Evolutionary conservation across 2,113 vertebrate genomes (phyloP).

Genomic region (Butorides virescens): DNA sequence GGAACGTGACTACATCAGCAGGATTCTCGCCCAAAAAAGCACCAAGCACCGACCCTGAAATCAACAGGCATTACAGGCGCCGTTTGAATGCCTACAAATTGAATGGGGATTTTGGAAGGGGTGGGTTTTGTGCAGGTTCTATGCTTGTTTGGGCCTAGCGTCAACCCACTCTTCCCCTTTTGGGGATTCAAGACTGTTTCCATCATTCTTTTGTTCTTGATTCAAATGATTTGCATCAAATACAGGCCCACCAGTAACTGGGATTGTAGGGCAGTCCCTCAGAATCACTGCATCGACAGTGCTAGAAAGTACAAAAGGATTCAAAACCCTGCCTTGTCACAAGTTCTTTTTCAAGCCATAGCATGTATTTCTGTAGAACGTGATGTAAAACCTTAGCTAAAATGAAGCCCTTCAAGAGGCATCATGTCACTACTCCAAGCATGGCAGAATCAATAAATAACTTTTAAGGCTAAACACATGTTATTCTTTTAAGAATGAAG

Average conservation of each 20-base stretch:
- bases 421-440: neutral
- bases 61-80: neutral
- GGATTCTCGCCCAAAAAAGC: neutral
- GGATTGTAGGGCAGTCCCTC: neutral
- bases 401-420: neutral
- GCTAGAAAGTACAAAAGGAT: neutral
- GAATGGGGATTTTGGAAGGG: neutral
- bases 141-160: neutral
- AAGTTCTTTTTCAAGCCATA: neutral
- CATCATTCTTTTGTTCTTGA: neutral
- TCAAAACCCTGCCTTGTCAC: neutral
- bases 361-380: neutral
- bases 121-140: neutral
- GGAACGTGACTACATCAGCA: neutral
- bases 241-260: neutral
- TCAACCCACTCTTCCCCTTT: neutral
- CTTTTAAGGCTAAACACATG: neutral
- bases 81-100: neutral
- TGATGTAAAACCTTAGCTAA: neutral
- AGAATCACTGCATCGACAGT: neutral
- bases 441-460: neutral
- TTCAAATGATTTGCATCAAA: neutral
- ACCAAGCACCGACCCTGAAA: neutral
- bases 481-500: neutral
- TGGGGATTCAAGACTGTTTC: neutral